A percentile compares a stretch with the other conserved stretches of the same genome.
phyloP scores from a whole-genome alignment of 92 coral and sea anemone genomes.

The Metridium senile region DNA sequence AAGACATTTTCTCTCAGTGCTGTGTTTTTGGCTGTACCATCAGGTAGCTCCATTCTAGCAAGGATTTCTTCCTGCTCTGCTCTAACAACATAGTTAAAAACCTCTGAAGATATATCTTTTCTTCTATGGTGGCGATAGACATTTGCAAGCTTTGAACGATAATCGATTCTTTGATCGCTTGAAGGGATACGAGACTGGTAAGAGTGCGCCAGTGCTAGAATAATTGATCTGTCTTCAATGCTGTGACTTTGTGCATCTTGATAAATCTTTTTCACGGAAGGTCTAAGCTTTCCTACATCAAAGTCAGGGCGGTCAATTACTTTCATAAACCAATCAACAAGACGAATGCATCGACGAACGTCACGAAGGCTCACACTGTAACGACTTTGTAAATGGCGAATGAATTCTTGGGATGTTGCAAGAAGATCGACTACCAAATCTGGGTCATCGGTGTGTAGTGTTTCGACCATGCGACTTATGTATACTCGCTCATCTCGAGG shows the following conservation, averaged over 20 bases:
- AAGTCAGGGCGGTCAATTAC: constrained; percentile 39
- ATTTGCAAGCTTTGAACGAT: constrained; percentile 30
- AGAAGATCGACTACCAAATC: constrained; percentile 56
- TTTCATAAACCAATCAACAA: constrained; percentile 68
- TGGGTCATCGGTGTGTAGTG: constrained; percentile 16
- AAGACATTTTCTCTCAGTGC: constrained; percentile 98
- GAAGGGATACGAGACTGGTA: constrained; percentile 74
- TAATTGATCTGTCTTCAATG: constrained; percentile 46
- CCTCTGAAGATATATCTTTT: neutral
- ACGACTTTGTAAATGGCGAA: constrained; percentile 65
- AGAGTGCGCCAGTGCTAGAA: constrained; percentile 80
- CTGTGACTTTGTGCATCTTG: constrained; percentile 1
- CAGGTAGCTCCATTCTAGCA: constrained; percentile 95
- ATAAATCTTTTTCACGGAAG: constrained; percentile 22
- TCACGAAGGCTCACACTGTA: constrained; percentile 85
- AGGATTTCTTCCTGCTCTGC: constrained; percentile 93
- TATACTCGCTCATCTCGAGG: constrained; percentile 68
- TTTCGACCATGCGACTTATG: constrained; percentile 70
- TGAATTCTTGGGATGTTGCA: constrained; percentile 58
- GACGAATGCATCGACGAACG: constrained; percentile 78
- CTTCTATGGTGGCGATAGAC: constrained; percentile 12
- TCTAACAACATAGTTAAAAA: constrained; percentile 73
- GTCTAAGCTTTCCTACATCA: constrained; percentile 3
- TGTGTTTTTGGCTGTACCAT: constrained; percentile 92
- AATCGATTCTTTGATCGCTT: constrained; percentile 34